These are phyloP conservation scores for Atta colombica DNA, from an alignment of 1,140 invertebrate genomes.

Conservation along the genomic window DNA sequence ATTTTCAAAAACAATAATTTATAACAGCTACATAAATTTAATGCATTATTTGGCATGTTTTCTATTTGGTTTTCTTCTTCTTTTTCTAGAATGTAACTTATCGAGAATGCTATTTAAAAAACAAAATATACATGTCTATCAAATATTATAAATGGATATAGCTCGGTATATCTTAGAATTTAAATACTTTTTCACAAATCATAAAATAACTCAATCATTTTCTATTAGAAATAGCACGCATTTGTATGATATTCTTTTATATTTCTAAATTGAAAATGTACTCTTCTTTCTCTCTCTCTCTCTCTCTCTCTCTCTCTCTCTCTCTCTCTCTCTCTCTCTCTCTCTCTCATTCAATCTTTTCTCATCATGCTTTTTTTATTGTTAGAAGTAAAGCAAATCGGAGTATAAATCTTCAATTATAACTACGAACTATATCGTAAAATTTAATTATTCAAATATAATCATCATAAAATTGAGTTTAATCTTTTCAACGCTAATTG, in stretches of 20 bases:
- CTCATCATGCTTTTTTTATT: too few species aligned
- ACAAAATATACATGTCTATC: not conserved
- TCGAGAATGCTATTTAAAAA: not conserved
- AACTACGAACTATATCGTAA: not conserved
- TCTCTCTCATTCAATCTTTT: too few species aligned
- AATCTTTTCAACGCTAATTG: not conserved
- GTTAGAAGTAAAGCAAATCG: not conserved
- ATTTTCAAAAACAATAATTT: not conserved
- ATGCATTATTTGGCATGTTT: not conserved
- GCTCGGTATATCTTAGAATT: not conserved
- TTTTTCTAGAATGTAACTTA: not conserved
- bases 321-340: too few species aligned
- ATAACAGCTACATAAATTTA: not conserved
- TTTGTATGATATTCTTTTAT: not conserved
- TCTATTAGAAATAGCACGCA: not conserved
- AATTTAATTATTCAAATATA: not conserved
- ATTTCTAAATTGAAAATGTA: not conserved
- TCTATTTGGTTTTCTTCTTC: not conserved
- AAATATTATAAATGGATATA: conserved; percentile 4
- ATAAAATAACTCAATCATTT: not conserved
- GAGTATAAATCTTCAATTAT: not conserved
- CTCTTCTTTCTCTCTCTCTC: not conserved
- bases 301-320: too few species aligned
- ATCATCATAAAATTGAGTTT: not conserved
- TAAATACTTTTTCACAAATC: not conserved